Evolutionary conservation across 2,113 vertebrate genomes (phyloP).

Genomic region (Carassius carassius): DNA sequence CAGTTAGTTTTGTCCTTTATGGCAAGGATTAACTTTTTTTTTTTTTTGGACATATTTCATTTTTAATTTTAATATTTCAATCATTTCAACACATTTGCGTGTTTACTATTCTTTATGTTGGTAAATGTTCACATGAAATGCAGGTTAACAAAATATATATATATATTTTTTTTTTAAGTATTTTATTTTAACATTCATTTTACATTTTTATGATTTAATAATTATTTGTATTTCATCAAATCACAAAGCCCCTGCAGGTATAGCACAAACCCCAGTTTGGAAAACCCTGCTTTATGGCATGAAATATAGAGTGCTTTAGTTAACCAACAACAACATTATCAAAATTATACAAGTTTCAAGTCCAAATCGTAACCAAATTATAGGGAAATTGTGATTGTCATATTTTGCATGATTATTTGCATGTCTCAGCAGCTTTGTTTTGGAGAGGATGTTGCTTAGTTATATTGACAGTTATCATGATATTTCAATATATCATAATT

Average conservation of each 20-base stretch:
- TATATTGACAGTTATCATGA: too few relatives aligned
- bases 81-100: background rate
- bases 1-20: background rate
- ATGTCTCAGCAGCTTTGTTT: constrained; percentile 2
- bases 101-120: background rate
- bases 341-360: too few relatives aligned
- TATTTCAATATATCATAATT: too few relatives aligned
- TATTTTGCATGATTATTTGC: background rate
- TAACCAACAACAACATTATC: background rate
- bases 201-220: background rate
- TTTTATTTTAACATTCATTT: background rate
- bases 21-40: background rate
- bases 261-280: background rate
- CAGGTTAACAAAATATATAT: background rate
- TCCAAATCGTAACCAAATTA: too few relatives aligned
- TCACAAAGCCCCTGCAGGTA: background rate
- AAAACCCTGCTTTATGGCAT: background rate
- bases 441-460: background rate
- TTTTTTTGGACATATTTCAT: background rate
- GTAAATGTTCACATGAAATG: background rate
- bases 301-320: background rate
- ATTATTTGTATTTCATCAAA: background rate
- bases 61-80: background rate
- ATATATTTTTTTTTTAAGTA: background rate
- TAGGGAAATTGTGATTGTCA: too few relatives aligned